Base-by-base conservation (phyloP, 2,888 invertebrate species). In the Phaonia tiefii region DNA sequence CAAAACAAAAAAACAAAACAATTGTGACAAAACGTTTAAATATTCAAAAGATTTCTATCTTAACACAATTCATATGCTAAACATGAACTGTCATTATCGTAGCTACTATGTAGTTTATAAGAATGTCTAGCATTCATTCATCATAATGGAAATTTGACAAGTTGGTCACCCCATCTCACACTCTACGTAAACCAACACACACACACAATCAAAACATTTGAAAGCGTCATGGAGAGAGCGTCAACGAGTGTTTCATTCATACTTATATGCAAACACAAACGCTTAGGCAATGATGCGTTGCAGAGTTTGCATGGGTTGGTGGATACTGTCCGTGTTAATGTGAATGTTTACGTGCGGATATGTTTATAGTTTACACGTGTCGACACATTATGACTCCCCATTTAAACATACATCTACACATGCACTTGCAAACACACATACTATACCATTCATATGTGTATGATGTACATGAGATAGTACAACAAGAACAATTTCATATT, bases 31-130 rank as follows among this genome's bases (percentile, higher is more conserved):
- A 54, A 54, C 54, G 54, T 54, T 54, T 54, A 54, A 25, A 13
- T 54, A 54, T 54, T 54, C 25, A 22, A 17, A 22, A 51, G 44
- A 54, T 54, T 54, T 22, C 54, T 56, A 26, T 22, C 63, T 42
- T 42, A 20, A 39, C 63, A 63, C 17, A 42, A 63, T 63, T 63
- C n/a, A 63, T 63, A 63, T 63, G 15, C 63, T 39, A 20, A 22
- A 22, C 63, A 63, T 42, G 63, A 20, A 63, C 11, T 56, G 56
- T 26, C 56, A n/a, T n/a, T n/a, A n/a, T n/a, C n/a, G 31, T 31
- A 8, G 31, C 3, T 31, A 31, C n/a, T 31, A 31, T 31, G 31
- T 31, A 31, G 31, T 26, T 22, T 42, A 22, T 13, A 63, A 63
- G 39, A 39, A 63, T 63, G 63, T 42, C 20, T 20, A 42, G 5